phyloP scores from a whole-genome alignment of 2,888 invertebrate genomes.

The Hirtodrosophila alboralis region DNA sequence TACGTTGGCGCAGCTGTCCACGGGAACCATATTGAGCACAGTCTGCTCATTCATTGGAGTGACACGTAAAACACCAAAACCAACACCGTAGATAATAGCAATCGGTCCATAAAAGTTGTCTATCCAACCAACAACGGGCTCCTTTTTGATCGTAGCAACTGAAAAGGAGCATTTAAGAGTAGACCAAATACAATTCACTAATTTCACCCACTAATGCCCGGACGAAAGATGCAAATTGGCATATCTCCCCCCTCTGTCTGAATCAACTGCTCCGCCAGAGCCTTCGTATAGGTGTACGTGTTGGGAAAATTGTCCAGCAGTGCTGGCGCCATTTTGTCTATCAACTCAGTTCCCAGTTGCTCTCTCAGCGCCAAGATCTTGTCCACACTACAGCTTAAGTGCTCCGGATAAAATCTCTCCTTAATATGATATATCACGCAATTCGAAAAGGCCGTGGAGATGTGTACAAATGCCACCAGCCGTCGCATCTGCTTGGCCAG shows the following conservation, averaged over 20 bases:
- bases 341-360: constrained; percentile 77
- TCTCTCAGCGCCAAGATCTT: constrained; percentile 79
- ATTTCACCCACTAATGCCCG: constrained; percentile 86
- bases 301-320: constrained; percentile 85
- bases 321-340: constrained; percentile 77
- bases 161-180: no score
- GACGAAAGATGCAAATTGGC: constrained; percentile 88
- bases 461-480: constrained; percentile 86
- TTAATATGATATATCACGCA: constrained; percentile 84
- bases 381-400: constrained; percentile 76
- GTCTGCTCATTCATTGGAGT: constrained; percentile 66
- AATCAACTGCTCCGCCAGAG: constrained; percentile 88
- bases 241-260: constrained; percentile 85
- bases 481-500: constrained; percentile 87
- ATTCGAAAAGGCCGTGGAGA: constrained; percentile 89
- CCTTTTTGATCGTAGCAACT: constrained; percentile 81
- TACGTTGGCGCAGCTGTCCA: constrained; percentile 84
- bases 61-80: constrained; percentile 86
- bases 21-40: constrained; percentile 84
- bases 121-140: constrained; percentile 87
- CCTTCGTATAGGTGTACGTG: constrained; percentile 90
- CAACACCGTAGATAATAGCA: constrained; percentile 84
- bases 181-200: no score
- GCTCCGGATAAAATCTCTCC: constrained; percentile 83
- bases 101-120: constrained; percentile 88